Percentiles rank a stretch among this genome's conserved stretches.
Conservation (phyloP, 2,113 vertebrate genomes). For the Chionodraco myersi region DNA sequence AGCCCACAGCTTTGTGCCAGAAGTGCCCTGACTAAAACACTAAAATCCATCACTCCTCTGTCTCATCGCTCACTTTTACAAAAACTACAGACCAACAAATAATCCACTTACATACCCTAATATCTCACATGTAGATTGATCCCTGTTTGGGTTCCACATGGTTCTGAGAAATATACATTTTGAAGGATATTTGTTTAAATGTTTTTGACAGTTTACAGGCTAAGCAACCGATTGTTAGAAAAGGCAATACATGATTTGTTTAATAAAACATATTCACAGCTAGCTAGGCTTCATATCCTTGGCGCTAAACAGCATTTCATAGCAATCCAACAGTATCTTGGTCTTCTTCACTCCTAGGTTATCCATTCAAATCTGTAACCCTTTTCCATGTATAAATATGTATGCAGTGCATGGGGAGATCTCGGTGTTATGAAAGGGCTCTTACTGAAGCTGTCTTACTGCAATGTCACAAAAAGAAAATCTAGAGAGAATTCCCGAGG, state of each 20-base stretch:
- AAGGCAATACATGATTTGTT: background rate
- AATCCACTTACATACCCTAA: too few relatives aligned
- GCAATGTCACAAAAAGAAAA: background rate
- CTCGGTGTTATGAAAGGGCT: background rate
- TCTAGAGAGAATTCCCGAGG: constrained; percentile 18
- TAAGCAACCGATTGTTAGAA: background rate
- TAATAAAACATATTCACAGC: background rate
- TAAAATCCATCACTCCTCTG: background rate
- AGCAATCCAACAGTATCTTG: background rate
- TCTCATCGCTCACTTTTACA: background rate
- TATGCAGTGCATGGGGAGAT: background rate
- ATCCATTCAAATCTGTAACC: background rate
- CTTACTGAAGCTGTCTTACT: background rate
- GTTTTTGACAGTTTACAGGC: background rate
- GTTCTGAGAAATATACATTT: background rate
- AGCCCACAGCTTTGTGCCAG: constrained; percentile 6
- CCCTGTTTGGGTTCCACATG: too few relatives aligned
- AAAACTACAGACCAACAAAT: background rate
- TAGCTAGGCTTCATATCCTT: background rate
- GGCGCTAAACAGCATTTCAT: background rate
- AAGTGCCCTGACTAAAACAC: constrained; percentile 6
- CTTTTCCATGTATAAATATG: constrained; percentile 18
- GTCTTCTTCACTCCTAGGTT: background rate
- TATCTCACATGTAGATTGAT: too few relatives aligned
- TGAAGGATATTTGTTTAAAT: background rate